Base-by-base conservation (phyloP, 2,797 vertebrate species). In the Peromyscus aztecus region DNA sequence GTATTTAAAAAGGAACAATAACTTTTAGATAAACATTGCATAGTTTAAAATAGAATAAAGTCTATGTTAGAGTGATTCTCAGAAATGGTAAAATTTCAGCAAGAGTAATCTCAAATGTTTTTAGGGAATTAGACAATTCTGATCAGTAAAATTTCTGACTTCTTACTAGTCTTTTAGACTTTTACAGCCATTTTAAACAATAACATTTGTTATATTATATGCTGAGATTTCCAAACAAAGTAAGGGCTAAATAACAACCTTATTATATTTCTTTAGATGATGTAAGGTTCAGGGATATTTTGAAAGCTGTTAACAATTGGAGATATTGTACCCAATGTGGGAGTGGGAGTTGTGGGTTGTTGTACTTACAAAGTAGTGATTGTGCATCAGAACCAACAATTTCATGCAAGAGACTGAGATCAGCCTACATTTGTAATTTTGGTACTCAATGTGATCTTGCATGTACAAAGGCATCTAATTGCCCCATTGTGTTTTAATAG, bases 11-110 rank as follows among this genome's bases (percentile, higher is more conserved):
- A 67, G 1, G 0, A 71, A 85, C 34, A 46, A 55, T 34, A 61
- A 76, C 63, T 75, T 67, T 59, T 71, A 10, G 40, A 23, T 88
- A 88, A 49, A 37, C 84, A 84, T 75, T 94, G 67, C 27, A 63
- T 24, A 89, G 3, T 77, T 89, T 93, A 85, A 92, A 81, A 73
- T 21, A 91, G 37, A 93, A 65, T 59, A 52, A 5, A 0, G 78
- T 95, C 19, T 65, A 46, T 46, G 78, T 89, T 73, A 90, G 31
- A 92, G 34, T 14, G 81, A 94, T 5, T 80, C 49, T 61, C 57
- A 83, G 31, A 94, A 87, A 43, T 27, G 43, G 91, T 19, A 81
- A 6, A 91, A 88, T 96, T 89, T 89, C 23, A 52, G 27, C 14
- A 94, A 88, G n/a, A 73, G 4, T 52, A 91, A 90, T 34, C 16